Conservation (phyloP, 2,113 vertebrate species). For the Illadopsis cleaveri region DNA sequence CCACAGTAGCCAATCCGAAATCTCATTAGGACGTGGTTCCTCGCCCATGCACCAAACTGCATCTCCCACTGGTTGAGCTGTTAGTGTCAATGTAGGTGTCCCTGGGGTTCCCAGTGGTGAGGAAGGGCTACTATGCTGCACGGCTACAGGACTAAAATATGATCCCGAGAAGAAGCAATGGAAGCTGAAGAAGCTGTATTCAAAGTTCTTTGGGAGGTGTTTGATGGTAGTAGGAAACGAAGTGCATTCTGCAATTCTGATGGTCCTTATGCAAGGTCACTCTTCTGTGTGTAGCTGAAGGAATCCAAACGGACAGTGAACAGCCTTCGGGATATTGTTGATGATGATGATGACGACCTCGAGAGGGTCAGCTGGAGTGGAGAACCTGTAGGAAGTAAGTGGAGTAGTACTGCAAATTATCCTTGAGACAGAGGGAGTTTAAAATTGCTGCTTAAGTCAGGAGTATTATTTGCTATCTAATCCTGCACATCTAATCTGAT, state of each 20-base stretch:
- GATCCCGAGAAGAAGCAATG: not conserved
- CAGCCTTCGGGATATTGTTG: constrained; percentile 83
- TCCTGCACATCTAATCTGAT: not conserved
- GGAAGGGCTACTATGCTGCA: not conserved
- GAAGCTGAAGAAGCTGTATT: not conserved
- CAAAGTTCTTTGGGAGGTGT: not conserved
- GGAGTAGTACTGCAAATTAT: not conserved
- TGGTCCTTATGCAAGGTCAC: not conserved
- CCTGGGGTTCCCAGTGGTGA: not conserved
- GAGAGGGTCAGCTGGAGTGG: constrained; percentile 95
- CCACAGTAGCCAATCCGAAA: accelerated
- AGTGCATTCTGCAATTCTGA: not conserved
- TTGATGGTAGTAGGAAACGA: not conserved
- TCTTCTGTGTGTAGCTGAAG: constrained; percentile 78
- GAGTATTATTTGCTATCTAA: not conserved
- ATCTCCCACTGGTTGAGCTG: not conserved
- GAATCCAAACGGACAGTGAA: constrained; percentile 92
- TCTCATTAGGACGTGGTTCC: not conserved
- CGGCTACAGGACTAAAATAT: not conserved
- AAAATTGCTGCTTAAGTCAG: not conserved
- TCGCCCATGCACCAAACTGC: accelerated
- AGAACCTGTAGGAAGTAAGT: constrained; percentile 95
- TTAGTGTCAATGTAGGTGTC: not conserved
- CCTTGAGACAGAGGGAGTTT: not conserved
- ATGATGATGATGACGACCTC: constrained; percentile 87